Percentiles rank a stretch among this genome's conserved stretches.
phyloP scores from a whole-genome alignment of 1,140 invertebrate species.

The Drosophila chauvacae region DNA sequence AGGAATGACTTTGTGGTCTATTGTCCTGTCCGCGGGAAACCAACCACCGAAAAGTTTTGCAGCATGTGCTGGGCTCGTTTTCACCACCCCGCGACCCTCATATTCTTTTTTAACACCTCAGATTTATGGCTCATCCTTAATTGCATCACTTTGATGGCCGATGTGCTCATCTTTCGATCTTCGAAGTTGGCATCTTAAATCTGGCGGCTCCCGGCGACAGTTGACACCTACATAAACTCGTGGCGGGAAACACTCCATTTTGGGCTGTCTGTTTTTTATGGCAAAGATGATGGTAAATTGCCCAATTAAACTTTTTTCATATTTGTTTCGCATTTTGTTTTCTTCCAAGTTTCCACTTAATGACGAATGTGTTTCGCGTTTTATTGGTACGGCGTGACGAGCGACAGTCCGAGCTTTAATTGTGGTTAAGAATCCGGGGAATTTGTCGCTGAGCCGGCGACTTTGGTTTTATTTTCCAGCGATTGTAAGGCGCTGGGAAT shows the following conservation, averaged over 20 bases:
- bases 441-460: slow-evolving; percentile 22
- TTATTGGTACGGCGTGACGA: slow-evolving; percentile 50
- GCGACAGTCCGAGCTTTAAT: slow-evolving; percentile 42
- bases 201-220: slow-evolving; percentile 45
- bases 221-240: slow-evolving; percentile 63
- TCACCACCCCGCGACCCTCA: slow-evolving; percentile 25
- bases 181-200: slow-evolving; percentile 34
- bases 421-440: slow-evolving; percentile 50
- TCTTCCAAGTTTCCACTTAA: slow-evolving; percentile 61
- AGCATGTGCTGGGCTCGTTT: slow-evolving; percentile 64
- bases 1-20: slow-evolving; percentile 50
- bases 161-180: slow-evolving; percentile 68
- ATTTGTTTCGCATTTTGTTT: slow-evolving; percentile 61
- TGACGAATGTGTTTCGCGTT: slow-evolving; percentile 53
- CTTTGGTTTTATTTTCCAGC: slow-evolving; percentile 27
- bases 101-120: slow-evolving; percentile 69
- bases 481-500: slow-evolving; percentile 7
- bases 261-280: slow-evolving; percentile 53
- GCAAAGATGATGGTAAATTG: slow-evolving; percentile 72
- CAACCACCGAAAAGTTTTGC: slow-evolving; percentile 60
- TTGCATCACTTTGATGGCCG: slow-evolving; percentile 57
- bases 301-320: slow-evolving; percentile 78
- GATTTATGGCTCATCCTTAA: slow-evolving; percentile 72
- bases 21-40: slow-evolving; percentile 39
- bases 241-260: slow-evolving; percentile 34